Base-by-base conservation (phyloP, 2,113 vertebrate species). In the Microcebus tavaratra region DNA sequence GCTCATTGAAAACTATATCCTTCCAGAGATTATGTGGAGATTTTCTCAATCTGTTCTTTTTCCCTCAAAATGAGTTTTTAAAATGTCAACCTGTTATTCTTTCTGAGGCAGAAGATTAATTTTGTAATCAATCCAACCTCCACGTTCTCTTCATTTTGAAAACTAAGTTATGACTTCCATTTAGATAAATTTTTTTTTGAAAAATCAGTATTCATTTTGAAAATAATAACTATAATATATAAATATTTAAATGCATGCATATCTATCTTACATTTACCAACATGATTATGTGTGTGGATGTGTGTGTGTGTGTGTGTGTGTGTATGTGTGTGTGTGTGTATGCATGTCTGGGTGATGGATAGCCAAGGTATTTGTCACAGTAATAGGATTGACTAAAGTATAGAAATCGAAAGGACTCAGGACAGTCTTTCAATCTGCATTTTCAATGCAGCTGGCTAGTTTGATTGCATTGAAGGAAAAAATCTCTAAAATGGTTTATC, bases 71-170 rank as follows among this genome's bases (percentile, higher is more conserved):
- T 98, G 79, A 97, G 91, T 94, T 98, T 98, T 98, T 92, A 97
- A 98, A 98, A 98, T 98, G 94, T 83, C 97, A 98, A 97, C 91
- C 91, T 98, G 95, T 75, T 98, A 98, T 98, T 98, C 91, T 97
- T 98, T 98, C 89, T 96, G 57, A 95, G 95, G 87, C 97, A 96
- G 82, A 97, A 97, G 96, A 97, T 96, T 98, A 98, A 96, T 98
- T 98, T 98, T 98, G 95, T 94, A 95, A 97, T 98, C 95, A 98
- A 57, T 97, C 97, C 96, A 97, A 97, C 91, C 82, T 91, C 93
- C 96, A 72, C 92, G 80, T 83, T 98, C 76, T 97, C 84, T 94
- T 98, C 95, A 97, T 98, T 97, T 92, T 97, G 87, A 93, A 97
- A 97, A 88, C 65, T 88, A 96, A 90, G 94, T 91, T 72, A 83